Evolutionary conservation across 2,113 vertebrate genomes (phyloP), one percentile per base, ranked within the genome.

Genomic region (Cyanoliseus patagonus): DNA sequence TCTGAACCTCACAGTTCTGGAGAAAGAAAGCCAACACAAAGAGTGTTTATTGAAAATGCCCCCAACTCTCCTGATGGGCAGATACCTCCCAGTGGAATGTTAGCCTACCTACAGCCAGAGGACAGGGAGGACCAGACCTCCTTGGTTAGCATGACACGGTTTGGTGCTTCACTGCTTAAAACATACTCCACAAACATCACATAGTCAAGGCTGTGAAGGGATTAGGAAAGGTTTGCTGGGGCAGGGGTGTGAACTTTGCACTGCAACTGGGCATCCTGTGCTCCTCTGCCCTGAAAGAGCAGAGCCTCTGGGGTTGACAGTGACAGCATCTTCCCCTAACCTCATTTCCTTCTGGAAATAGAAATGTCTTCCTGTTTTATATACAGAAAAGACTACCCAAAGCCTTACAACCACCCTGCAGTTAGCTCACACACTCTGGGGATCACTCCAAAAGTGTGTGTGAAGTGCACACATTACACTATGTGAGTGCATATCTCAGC

Each of bases 1-100:
- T 99, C 75, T 99, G 97, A 31, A 99, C 99, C 94, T 99, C 98
- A 3, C 99, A 99, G 68, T 98, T 93, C 99, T 99, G 92, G 3
- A 79, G 37, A 16, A 13, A 89, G 17, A 76, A 9, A 80, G 2
- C 16, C 77, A 96, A 24, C 9, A 35, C 1, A 39, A 49, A 4
- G 33, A 83, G 2, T 15, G 13, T 5, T 78, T 33, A 68, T 16
- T 11, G 59, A 18, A 84, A 70, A 70, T 42, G 3, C 2, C 5
- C 2, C 3, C 18, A 84, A 27, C 3, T 41, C 20, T 79, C 20
- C 35, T 35, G 30, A 13, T 33, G 27, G 27, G n/a, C 11, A 74
- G 37, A 9, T 27, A 80, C 3, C 8, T 61, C 39, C 20, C n/a
- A 46, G 44, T 19, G 42, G 77, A 73, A 70, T 17, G 8, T 5